These are phyloP conservation scores for Microtus oregoni DNA, from an alignment of 2,113 vertebrate genomes.

Conservation along the genomic window DNA sequence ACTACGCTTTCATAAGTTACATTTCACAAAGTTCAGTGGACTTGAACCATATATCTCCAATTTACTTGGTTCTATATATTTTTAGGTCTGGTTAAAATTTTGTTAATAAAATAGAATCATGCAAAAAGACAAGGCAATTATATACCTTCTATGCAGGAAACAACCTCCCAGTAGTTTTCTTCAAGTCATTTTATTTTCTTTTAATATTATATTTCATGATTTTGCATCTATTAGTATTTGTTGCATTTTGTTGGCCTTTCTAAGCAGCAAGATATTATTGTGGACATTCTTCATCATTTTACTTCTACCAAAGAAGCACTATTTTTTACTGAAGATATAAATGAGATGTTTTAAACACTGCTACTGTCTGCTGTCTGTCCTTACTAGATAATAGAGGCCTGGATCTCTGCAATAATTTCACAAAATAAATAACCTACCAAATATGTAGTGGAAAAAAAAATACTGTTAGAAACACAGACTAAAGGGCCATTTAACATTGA, in stretches of 20 bases:
- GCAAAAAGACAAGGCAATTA: neutral
- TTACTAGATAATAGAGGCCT: neutral
- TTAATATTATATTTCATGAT: neutral
- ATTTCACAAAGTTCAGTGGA: conserved; percentile 29
- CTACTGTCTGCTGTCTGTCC: neutral
- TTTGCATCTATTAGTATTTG: neutral
- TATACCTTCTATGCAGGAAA: neutral
- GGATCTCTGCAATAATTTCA: neutral
- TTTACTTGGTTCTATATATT: neutral
- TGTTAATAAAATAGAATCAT: neutral
- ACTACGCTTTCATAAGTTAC: neutral
- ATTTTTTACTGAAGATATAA: neutral
- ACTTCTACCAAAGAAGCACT: neutral
- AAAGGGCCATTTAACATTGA: neutral
- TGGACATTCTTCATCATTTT: neutral
- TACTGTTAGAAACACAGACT: neutral
- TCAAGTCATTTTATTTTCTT: neutral
- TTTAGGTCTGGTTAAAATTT: neutral
- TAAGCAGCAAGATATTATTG: neutral
- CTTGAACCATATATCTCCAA: neutral
- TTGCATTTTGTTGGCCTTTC: neutral
- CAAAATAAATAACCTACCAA: neutral
- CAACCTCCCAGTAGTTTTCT: neutral
- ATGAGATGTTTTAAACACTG: neutral
- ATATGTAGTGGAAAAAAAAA: neutral